Evolutionary conservation across 2,888 invertebrate genomes (phyloP).

Genomic region (Drosophila maculinotata): DNA sequence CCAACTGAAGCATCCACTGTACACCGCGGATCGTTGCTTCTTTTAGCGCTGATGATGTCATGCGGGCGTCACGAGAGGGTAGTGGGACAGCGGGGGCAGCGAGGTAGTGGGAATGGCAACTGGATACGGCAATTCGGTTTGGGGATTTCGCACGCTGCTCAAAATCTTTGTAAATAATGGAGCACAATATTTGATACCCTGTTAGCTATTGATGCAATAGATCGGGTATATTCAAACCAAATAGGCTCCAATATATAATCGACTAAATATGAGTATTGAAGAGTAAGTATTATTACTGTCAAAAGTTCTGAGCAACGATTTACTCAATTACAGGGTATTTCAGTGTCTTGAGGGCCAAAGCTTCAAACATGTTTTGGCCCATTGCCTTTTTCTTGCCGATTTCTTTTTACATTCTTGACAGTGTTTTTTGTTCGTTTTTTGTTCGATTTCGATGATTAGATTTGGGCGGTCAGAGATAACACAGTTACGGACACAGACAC

Average conservation of each 20-base stretch:
- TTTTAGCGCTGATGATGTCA: conserved; percentile 68
- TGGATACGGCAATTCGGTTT: conserved; percentile 51
- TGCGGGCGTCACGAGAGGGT: conserved; percentile 29
- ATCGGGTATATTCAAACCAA: conserved; percentile 6
- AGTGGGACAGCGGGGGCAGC: not conserved
- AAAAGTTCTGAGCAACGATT: not conserved
- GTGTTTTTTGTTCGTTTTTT: conserved; percentile 14
- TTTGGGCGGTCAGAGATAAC: conserved; percentile 38
- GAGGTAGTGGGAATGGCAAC: conserved; percentile 31
- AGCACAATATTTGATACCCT: conserved; percentile 32
- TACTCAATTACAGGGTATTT: conserved; percentile 12
- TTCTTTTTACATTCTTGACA: conserved; percentile 9
- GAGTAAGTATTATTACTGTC: not conserved
- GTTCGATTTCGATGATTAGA: conserved; percentile 51
- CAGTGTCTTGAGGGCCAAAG: not conserved
- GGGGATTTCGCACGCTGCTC: conserved; percentile 68
- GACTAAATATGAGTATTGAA: too few relatives aligned
- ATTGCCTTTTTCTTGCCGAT: conserved; percentile 35
- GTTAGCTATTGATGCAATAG: too few relatives aligned
- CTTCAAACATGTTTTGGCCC: conserved; percentile 29
- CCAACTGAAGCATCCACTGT: conserved; percentile 57
- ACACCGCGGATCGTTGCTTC: conserved; percentile 55
- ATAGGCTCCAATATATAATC: too few relatives aligned
- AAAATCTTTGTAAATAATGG: conserved; percentile 51
- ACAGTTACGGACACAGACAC: too few relatives aligned